Evolutionary conservation across 2,888 invertebrate species (phyloP).

Genomic region (Cartodere bifasciata): DNA sequence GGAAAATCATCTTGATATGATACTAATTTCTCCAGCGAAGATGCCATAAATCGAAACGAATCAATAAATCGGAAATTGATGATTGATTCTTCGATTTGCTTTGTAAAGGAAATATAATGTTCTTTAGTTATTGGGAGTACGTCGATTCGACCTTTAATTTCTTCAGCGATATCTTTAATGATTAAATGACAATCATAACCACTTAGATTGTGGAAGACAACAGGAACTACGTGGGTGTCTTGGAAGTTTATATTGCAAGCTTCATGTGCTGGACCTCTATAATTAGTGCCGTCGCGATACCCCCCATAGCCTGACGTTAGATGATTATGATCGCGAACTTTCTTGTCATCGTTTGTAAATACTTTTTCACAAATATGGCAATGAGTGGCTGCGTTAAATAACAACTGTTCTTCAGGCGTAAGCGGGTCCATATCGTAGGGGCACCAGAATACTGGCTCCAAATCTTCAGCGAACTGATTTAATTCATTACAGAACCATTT

Average conservation of each 20-base stretch:
- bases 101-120: constrained; percentile 6
- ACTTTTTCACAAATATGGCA: constrained; percentile 12
- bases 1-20: constrained; percentile 1
- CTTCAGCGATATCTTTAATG: constrained; percentile 8
- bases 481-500: constrained; percentile 9
- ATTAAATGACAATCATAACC: constrained; percentile 14
- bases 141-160: constrained; percentile 2
- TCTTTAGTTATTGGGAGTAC: constrained; percentile 6
- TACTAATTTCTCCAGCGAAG: not conserved
- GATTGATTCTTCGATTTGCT: constrained; percentile 2
- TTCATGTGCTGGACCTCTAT: constrained; percentile 8
- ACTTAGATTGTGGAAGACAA: constrained; percentile 11
- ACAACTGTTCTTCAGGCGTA: constrained; percentile 3
- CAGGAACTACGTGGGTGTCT: not conserved
- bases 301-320: not conserved
- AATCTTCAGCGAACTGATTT: constrained; percentile 8
- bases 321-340: constrained; percentile 7
- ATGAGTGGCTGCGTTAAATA: constrained; percentile 4
- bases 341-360: too few relatives aligned
- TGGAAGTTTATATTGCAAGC: constrained; percentile 4
- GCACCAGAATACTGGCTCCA: constrained; percentile 11
- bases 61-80: constrained; percentile 7
- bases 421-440: constrained; percentile 7
- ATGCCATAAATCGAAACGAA: constrained; percentile 6
- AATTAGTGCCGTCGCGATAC: too few relatives aligned